Evolutionary conservation across 2,113 vertebrate species (phyloP).

Genomic region (Clinocottus analis): DNA sequence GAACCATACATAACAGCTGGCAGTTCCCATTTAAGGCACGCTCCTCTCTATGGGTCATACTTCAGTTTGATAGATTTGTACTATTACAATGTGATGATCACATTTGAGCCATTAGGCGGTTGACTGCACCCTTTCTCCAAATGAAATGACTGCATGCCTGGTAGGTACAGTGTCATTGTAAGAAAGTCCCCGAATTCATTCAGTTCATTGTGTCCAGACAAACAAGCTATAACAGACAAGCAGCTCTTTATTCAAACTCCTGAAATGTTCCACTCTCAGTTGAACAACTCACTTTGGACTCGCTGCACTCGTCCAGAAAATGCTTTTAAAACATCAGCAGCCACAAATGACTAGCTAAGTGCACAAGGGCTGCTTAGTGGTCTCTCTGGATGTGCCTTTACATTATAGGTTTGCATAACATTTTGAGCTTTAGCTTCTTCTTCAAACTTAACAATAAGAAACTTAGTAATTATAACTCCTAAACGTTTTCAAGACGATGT

Average conservation of each 20-base stretch:
- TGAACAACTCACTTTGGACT: slow-evolving; percentile 15
- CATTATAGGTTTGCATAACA: slow-evolving; percentile 20
- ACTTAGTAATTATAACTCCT: slow-evolving; percentile 2
- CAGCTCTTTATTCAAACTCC: slow-evolving; percentile 1
- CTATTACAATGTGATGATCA: slow-evolving; percentile 58
- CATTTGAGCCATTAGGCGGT: slow-evolving; percentile 42
- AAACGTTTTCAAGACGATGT: slow-evolving; percentile 3
- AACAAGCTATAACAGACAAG: slow-evolving; percentile 4
- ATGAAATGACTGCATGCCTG: slow-evolving; percentile 49
- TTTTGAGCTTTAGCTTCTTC: slow-evolving; percentile 9
- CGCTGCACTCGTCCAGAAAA: slow-evolving; percentile 42
- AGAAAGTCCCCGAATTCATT: slow-evolving; percentile 28
- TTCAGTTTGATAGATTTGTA: slow-evolving; percentile 57
- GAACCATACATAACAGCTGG: slow-evolving; percentile 45
- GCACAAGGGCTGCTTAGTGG: slow-evolving; percentile 42
- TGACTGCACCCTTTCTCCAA: slow-evolving; percentile 48
- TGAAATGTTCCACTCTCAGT: slow-evolving; percentile 10
- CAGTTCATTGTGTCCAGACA: slow-evolving; percentile 13
- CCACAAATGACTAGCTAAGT: slow-evolving; percentile 55
- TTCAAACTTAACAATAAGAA: slow-evolving; percentile 6
- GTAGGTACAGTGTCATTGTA: slow-evolving; percentile 6
- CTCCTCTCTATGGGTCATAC: slow-evolving; percentile 39
- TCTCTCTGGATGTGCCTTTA: slow-evolving; percentile 26
- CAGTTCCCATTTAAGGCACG: slow-evolving; percentile 37
- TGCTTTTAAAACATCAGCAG: slow-evolving; percentile 59